Evolutionary conservation across 2,113 vertebrate genomes (phyloP).

Genomic region (Gavia stellata): DNA sequence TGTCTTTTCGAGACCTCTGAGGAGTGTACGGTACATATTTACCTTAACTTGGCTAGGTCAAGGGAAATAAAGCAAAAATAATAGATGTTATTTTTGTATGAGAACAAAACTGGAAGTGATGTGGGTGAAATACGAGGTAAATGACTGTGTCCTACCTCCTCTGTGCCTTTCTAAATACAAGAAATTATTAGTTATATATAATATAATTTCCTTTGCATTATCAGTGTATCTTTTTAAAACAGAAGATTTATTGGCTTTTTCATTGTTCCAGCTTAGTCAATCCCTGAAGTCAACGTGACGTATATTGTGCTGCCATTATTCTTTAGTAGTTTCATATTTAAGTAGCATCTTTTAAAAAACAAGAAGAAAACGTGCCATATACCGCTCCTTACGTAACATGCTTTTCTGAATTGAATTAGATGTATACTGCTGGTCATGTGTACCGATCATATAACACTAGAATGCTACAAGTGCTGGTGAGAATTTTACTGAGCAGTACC

Average conservation of each 20-base stretch:
- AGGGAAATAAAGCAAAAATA: slow-evolving; percentile 68
- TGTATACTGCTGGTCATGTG: background rate
- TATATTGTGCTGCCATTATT: background rate
- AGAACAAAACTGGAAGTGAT: slow-evolving; percentile 44
- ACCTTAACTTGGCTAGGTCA: slow-evolving; percentile 63
- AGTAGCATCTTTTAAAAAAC: background rate
- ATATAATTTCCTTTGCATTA: slow-evolving; percentile 38
- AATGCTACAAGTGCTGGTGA: background rate
- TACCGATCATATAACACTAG: background rate
- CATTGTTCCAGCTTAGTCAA: background rate
- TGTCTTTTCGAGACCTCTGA: slow-evolving; percentile 58
- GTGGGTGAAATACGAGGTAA: slow-evolving; percentile 51
- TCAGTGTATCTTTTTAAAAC: slow-evolving; percentile 34
- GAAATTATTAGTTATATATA: slow-evolving; percentile 36
- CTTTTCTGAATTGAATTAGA: background rate
- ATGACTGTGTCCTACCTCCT: slow-evolving; percentile 17
- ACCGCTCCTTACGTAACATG: background rate
- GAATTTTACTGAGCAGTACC: background rate
- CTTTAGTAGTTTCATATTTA: background rate
- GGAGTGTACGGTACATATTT: slow-evolving; percentile 39
- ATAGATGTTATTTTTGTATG: slow-evolving; percentile 52
- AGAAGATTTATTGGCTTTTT: slow-evolving; percentile 29
- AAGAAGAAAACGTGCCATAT: background rate
- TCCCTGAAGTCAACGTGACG: background rate
- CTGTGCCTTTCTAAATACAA: slow-evolving; percentile 34